A percentile compares a stretch with the other conserved stretches of the same genome.
Conservation (phyloP, 1,140 invertebrate genomes). For the Elysia chlorotica region DNA sequence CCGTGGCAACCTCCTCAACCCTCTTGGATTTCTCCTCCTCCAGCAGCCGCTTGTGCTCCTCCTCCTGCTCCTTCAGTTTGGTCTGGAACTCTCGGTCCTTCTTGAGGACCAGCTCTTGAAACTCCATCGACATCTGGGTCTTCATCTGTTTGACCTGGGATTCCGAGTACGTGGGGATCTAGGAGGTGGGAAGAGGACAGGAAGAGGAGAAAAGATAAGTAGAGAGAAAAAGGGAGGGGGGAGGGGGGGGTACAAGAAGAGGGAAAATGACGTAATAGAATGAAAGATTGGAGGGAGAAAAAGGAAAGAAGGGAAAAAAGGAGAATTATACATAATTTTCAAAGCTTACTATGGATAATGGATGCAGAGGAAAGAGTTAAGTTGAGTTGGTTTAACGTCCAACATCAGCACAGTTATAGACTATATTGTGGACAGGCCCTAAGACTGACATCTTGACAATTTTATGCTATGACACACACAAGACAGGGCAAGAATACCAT, state of each 20-base stretch:
- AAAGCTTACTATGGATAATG: no score
- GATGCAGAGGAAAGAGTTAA: no score
- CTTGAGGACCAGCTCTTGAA: conserved; percentile 9
- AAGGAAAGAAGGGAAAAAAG: background rate
- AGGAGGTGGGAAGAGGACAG: background rate
- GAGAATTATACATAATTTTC: no score
- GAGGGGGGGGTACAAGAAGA: background rate
- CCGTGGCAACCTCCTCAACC: no score
- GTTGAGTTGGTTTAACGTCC: no score
- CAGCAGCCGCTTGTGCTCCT: no score
- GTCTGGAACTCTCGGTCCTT: conserved; percentile 14
- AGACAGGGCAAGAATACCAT: no score
- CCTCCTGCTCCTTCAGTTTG: conserved; percentile 1
- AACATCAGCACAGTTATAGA: no score
- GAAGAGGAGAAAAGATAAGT: background rate
- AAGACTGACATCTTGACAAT: no score
- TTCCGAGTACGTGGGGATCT: conserved; percentile 3
- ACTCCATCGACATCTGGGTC: background rate
- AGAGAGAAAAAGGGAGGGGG: background rate
- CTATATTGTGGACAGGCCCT: no score
- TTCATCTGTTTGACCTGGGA: conserved; percentile 2
- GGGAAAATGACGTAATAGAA: background rate
- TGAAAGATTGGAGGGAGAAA: background rate
- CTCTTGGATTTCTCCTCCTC: no score
- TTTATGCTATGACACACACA: no score